These are phyloP conservation scores for Aptenodytes forsteri DNA, from an alignment of 2,113 vertebrate species.

Conservation along the genomic window DNA sequence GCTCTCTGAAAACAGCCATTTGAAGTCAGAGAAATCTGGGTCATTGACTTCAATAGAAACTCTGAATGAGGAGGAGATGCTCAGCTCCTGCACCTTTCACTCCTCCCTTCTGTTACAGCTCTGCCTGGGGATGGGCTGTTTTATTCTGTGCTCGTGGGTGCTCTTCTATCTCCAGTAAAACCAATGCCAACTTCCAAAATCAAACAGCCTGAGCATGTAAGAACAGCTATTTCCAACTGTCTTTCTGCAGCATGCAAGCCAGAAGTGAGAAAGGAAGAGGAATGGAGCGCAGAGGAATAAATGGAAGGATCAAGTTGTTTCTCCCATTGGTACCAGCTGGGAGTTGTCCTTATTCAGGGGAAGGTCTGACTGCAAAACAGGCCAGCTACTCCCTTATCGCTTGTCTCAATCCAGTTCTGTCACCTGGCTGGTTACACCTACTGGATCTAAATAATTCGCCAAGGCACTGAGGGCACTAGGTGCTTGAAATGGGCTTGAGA, in stretches of 20 bases:
- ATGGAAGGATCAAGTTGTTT: slow-evolving; percentile 29
- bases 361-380: not conserved
- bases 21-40: slow-evolving; percentile 60
- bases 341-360: slow-evolving; percentile 18
- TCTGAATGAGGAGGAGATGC: slow-evolving; percentile 39
- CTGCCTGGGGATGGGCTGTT: slow-evolving; percentile 36
- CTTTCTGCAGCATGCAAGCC: slow-evolving; percentile 36
- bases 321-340: slow-evolving; percentile 37
- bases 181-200: slow-evolving; percentile 56
- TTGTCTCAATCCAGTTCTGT: not conserved
- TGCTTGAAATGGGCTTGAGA: not conserved
- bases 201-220: slow-evolving; percentile 65
- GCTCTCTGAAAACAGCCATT: slow-evolving; percentile 48
- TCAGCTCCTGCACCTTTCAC: slow-evolving; percentile 39
- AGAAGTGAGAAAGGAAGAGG: slow-evolving; percentile 34
- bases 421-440: not conserved
- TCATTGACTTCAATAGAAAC: slow-evolving; percentile 51
- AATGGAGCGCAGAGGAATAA: slow-evolving; percentile 2
- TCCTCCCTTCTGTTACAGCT: slow-evolving; percentile 34
- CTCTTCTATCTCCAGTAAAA: slow-evolving; percentile 47
- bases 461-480: not conserved
- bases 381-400: not conserved
- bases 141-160: slow-evolving; percentile 35
- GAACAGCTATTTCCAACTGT: slow-evolving; percentile 64
- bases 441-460: not conserved